Base-by-base conservation (phyloP, 1,140 invertebrate species). In the Tetramorium simillimum region DNA sequence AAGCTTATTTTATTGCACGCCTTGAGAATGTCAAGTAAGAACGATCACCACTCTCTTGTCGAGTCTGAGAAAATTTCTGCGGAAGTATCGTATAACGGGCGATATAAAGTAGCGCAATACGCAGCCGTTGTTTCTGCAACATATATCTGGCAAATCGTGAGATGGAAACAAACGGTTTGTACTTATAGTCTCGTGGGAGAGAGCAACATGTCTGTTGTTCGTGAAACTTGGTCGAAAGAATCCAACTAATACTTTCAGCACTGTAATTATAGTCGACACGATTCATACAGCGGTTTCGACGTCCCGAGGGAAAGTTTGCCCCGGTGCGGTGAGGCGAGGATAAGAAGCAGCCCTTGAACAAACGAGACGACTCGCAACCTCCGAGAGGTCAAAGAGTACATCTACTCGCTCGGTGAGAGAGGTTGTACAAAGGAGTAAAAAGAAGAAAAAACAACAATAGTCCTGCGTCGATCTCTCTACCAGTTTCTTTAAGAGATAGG, bases 201-300 rank as follows among this genome's bases (percentile, higher is more conserved):
- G 14, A 62, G 43, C 75, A 37, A 56, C 75, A 63, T 53, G 56
- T 80, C 88, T 40, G 51, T n/a, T 69, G 16, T 24, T 33, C 18
- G 5, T 49, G 46, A 21, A 89, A 90, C 67, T 90, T 86, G 14
- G 63, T 53, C 37, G 49, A 70, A 62, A 72, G 78, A 87, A 75
- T 56, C 6, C 37, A 51, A 62, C 88, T 62, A 80, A 60, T 37
- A 73, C 56, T 43, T 43, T 73, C 73, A 75, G 37, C 88, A 60
- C 40, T 63, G 78, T 89, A 89, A 89, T 90, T 89, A 70, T 53
- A 89, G 80, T 51, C 76, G 86, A 87, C 77, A 88, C 72, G 67
- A 89, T 84, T 87, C 73, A 73, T 69, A 72, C 56, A 72, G 56
- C 49, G 86, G 89, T 90, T 90, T 82, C 81, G 40, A 80, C 62